Evolutionary conservation across 2,888 invertebrate genomes (phyloP).

Genomic region (Apodemia duryi): DNA sequence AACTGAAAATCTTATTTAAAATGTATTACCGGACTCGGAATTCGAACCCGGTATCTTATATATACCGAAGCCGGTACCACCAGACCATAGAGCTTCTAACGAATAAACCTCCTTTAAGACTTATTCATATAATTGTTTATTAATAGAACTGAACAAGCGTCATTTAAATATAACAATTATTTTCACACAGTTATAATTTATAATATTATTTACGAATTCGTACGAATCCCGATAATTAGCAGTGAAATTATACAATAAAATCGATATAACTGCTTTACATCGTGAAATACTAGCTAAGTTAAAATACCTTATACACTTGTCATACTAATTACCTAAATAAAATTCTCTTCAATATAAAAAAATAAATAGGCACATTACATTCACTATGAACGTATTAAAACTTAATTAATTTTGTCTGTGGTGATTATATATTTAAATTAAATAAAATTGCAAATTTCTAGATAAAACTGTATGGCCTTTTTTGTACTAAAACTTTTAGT

Average conservation of each 20-base stretch:
- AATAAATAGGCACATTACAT: constrained; percentile 75
- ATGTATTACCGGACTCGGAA: background rate
- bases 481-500: constrained; percentile 59
- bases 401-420: constrained; percentile 53
- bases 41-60: background rate
- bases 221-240: constrained; percentile 52
- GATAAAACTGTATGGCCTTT: constrained; percentile 56
- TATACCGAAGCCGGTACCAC: background rate
- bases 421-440: constrained; percentile 53
- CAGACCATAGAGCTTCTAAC: no score
- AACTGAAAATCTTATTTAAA: background rate
- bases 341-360: constrained; percentile 58
- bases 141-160: background rate
- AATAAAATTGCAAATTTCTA: constrained; percentile 61
- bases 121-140: background rate
- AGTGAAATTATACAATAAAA: background rate
- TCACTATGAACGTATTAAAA: constrained; percentile 59
- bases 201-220: constrained; percentile 58
- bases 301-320: constrained; percentile 29
- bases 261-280: constrained; percentile 20
- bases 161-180: background rate
- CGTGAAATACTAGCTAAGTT: constrained; percentile 23
- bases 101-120: background rate
- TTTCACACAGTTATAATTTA: constrained; percentile 56
- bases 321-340: constrained; percentile 53